Evolutionary conservation across 1,140 invertebrate species (phyloP), one percentile per base, ranked within the genome.

Genomic region (Halesus radiatus): DNA sequence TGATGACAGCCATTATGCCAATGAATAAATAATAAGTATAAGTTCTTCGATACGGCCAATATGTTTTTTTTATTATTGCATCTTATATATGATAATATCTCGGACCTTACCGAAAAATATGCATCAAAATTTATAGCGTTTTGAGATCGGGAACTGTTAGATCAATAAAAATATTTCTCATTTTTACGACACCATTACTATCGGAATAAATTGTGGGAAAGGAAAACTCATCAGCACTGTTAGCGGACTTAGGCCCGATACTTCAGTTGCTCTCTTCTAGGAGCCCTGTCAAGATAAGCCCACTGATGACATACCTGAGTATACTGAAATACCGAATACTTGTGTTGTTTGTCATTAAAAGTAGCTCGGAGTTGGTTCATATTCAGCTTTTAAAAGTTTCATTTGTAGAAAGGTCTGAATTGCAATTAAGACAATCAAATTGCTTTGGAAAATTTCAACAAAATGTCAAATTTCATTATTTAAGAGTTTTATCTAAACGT

Each of bases 11-110:
- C 52, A 72, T 74, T 74, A 56, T 74, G 70, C 26, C 56, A 74
- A 56, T 74, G 53, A 74, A 74, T 22, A 54, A 74, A 56, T 53
- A 56, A 56, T 20, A 74, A 56, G 8, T 18, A 72, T 23, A 26
- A 29, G 54, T 74, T 74, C 54, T 74, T 56, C 22, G 70, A 29
- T 74, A 53, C 53, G 26, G 53, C 70, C 23, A 74, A 74, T 74
- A 54, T 74, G 70, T 22, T 74, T 54, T 50, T 72, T 50, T 70
- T 73, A 56, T 53, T 74, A 26, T 74, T 74, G 4, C 62, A 15
- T 74, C 56, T 74, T 74, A 29, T 53, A 26, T 54, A 56, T 23
- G 56, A 74, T 74, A 15, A 22, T 74, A 22, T 16, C 70, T 68
- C 37, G 37, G 37, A 45, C 37, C 37, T 50, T 16, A 18, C 66